phyloP scores from a whole-genome alignment of 1,140 invertebrate species.

The Scaptomyza graminum region DNA sequence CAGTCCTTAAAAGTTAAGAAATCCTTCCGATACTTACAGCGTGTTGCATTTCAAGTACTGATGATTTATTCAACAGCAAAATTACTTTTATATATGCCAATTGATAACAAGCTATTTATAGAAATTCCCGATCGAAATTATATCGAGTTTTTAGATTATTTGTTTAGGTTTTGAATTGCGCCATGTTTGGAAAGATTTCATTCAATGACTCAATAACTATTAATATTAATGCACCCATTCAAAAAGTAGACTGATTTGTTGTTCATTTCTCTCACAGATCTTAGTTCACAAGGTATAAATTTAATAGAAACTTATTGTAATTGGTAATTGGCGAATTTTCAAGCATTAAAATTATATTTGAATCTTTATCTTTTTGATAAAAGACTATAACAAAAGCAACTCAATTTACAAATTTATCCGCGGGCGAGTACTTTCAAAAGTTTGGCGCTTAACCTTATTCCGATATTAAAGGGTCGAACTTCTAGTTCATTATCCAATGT shows the following conservation, averaged over 20 bases:
- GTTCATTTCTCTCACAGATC: no score
- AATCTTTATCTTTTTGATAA: no score
- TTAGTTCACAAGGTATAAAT: neutral
- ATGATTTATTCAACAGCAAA: constrained; percentile 13
- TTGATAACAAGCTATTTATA: neutral
- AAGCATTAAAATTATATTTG: no score
- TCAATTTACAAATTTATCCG: no score
- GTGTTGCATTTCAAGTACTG: constrained; percentile 25
- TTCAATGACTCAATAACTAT: neutral
- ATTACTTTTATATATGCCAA: constrained; percentile 52
- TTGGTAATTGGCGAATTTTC: no score
- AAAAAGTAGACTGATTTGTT: no score
- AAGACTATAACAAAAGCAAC: no score
- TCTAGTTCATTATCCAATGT: neutral
- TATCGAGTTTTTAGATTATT: neutral
- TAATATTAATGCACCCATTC: neutral
- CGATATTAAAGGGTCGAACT: neutral
- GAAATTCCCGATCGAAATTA: constrained; percentile 10
- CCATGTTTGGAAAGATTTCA: neutral
- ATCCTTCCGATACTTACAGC: no score
- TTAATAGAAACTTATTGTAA: no score
- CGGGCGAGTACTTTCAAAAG: neutral
- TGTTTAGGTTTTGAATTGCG: neutral
- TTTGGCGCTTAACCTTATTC: neutral
- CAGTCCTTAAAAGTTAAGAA: no score